phyloP scores from a whole-genome alignment of 2,113 vertebrate species.

The Colistium nudipinnis region DNA sequence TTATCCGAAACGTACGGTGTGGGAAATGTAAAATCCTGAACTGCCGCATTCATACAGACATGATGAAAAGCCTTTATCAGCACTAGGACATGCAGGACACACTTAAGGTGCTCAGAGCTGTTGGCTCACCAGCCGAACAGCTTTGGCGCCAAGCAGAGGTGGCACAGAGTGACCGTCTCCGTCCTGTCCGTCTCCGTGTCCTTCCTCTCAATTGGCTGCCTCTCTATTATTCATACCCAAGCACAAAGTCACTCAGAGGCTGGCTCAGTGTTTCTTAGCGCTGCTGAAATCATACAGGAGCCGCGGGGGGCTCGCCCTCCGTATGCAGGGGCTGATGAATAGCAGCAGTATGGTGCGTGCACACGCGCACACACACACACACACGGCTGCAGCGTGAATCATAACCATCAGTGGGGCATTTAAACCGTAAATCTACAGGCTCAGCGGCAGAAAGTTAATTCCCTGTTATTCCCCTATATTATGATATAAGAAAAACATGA shows the following conservation, averaged over 20 bases:
- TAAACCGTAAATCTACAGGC: constrained; percentile 11
- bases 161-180: constrained; percentile 27
- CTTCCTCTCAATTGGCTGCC: constrained; percentile 31
- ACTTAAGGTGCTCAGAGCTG: constrained; percentile 1
- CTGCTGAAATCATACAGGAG: constrained; percentile 17
- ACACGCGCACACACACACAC: constrained; percentile 17
- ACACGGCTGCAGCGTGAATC: constrained; percentile 36
- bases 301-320: constrained; percentile 2
- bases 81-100: constrained; percentile 2
- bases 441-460: constrained; percentile 33
- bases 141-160: constrained; percentile 32
- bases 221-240: constrained; percentile 63
- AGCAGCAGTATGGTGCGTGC: constrained; percentile 27
- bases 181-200: constrained; percentile 54
- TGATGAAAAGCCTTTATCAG: constrained; percentile 18
- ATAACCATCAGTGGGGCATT: constrained; percentile 12
- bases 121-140: constrained; percentile 14
- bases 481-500: constrained; percentile 11
- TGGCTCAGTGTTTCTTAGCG: constrained; percentile 18
- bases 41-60: constrained; percentile 21
- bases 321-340: constrained; percentile 31
- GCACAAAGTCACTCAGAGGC: constrained; percentile 38
- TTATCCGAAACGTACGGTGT: neutral
- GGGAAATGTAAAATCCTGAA: neutral
- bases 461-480: no score